Percentiles rank a stretch among this genome's conserved stretches.
These are phyloP conservation scores for Clitarchus hookeri DNA, from an alignment of 2,888 invertebrate species.

Conservation along the genomic window DNA sequence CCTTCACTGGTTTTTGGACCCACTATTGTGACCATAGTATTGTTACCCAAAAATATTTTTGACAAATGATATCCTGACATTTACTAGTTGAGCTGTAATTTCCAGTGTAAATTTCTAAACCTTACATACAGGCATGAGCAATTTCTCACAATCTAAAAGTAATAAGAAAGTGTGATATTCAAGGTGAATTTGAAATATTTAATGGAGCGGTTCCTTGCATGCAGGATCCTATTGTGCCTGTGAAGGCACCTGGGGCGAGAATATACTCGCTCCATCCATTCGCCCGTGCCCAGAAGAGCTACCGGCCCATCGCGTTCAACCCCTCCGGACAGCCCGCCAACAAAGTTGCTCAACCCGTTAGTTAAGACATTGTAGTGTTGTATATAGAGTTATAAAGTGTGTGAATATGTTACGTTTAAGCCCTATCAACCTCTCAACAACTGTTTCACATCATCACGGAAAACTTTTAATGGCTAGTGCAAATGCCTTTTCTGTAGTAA, in stretches of 20 bases:
- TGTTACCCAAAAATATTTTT: no score
- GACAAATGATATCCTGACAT: no score
- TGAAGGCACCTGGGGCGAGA: conserved; percentile 24
- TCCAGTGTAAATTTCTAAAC: no score
- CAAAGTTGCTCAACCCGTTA: conserved; percentile 41
- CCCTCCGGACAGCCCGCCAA: conserved; percentile 45
- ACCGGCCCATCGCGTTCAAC: conserved; percentile 56
- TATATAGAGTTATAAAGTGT: background rate
- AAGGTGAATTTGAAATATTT: no score
- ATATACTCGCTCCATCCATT: conserved; percentile 50
- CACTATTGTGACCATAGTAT: no score
- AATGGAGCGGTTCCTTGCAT: background rate
- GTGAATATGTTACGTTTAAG: background rate
- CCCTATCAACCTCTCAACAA: background rate
- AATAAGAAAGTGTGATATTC: no score
- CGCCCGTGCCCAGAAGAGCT: conserved; percentile 52
- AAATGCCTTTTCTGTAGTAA: background rate
- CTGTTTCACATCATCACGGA: background rate
- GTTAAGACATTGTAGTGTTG: conserved; percentile 29
- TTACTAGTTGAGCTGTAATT: no score
- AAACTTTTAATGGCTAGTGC: background rate
- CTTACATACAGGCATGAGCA: no score
- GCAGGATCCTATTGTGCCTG: conserved; percentile 11
- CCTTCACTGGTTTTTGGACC: no score
- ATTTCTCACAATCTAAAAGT: no score